Conservation (phyloP, 2,888 invertebrate genomes). For the Harpagoxenus sublaevis region DNA sequence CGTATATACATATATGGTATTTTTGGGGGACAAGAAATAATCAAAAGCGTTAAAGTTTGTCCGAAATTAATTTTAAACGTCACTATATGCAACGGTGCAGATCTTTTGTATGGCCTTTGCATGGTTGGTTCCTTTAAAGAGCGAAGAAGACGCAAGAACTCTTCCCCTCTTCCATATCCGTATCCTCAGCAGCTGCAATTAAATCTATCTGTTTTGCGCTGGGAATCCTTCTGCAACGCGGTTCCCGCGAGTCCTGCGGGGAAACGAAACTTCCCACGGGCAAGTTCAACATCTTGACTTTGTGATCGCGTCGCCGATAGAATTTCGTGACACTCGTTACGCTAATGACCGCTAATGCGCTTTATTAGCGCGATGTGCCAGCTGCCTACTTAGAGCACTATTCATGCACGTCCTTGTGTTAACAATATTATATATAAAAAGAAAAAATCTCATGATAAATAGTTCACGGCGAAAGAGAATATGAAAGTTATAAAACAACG, state of each 20-base stretch:
- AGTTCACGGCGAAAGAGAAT: neutral
- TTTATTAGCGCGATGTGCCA: slow-evolving; percentile 12
- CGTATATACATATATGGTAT: neutral
- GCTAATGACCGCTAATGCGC: slow-evolving; percentile 30
- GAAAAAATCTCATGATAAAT: slow-evolving; percentile 9
- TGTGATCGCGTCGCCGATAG: slow-evolving; percentile 60
- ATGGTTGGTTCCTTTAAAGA: neutral
- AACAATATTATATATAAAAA: slow-evolving; percentile 1
- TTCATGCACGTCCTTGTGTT: neutral
- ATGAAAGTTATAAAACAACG: neutral
- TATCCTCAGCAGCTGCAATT: slow-evolving; percentile 58
- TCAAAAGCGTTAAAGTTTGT: neutral
- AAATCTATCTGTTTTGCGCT: slow-evolving; percentile 67
- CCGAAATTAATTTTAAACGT: neutral
- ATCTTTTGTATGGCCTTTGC: neutral
- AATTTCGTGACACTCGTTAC: slow-evolving; percentile 52
- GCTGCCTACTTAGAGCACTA: neutral
- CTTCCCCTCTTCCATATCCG: neutral
- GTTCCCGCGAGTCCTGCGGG: slow-evolving; percentile 70
- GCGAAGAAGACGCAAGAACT: neutral
- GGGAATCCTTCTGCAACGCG: slow-evolving; percentile 64
- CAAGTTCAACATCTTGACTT: slow-evolving; percentile 50
- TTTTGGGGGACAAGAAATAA: neutral
- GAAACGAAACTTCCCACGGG: slow-evolving; percentile 65
- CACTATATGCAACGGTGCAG: neutral